Evolutionary conservation across 2,888 invertebrate genomes (phyloP).

Genomic region (Carcina quercana): DNA sequence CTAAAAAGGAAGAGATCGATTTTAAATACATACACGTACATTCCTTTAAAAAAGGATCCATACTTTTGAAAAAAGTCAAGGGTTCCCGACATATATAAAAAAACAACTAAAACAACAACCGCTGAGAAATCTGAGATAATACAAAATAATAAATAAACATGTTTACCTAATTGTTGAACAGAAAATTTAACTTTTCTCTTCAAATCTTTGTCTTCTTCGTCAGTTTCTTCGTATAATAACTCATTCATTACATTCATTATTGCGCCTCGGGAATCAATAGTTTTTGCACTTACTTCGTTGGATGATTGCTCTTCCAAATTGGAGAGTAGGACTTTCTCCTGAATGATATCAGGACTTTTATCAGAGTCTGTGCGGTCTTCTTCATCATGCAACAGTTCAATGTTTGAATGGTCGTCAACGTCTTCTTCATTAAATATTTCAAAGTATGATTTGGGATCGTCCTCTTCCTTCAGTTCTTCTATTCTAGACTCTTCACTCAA

Average conservation of each 20-base stretch:
- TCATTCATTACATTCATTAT: slow-evolving; percentile 19
- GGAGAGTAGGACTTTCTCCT: background rate
- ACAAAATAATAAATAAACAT: slow-evolving; percentile 22
- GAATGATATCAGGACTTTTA: background rate
- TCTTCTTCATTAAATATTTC: background rate
- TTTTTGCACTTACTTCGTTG: slow-evolving; percentile 6
- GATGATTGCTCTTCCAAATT: too few relatives aligned
- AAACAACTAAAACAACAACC: too few relatives aligned
- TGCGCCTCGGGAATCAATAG: slow-evolving; percentile 4
- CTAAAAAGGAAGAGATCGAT: too few relatives aligned
- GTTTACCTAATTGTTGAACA: slow-evolving; percentile 44
- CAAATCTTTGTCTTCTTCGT: slow-evolving; percentile 29
- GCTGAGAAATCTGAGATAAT: slow-evolving; percentile 14
- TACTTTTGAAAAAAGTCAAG: too few relatives aligned
- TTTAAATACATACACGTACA: too few relatives aligned
- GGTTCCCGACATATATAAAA: too few relatives aligned
- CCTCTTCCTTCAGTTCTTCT: too few relatives aligned
- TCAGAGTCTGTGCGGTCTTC: background rate
- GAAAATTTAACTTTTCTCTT: slow-evolving; percentile 53
- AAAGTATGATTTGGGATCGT: background rate
- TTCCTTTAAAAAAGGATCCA: too few relatives aligned
- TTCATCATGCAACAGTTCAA: background rate
- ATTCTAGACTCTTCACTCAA: too few relatives aligned
- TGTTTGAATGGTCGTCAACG: background rate
- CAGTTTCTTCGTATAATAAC: slow-evolving; percentile 16